Evolutionary conservation across 2,797 vertebrate genomes (phyloP).

Genomic region (Chaenodraco wilsoni): DNA sequence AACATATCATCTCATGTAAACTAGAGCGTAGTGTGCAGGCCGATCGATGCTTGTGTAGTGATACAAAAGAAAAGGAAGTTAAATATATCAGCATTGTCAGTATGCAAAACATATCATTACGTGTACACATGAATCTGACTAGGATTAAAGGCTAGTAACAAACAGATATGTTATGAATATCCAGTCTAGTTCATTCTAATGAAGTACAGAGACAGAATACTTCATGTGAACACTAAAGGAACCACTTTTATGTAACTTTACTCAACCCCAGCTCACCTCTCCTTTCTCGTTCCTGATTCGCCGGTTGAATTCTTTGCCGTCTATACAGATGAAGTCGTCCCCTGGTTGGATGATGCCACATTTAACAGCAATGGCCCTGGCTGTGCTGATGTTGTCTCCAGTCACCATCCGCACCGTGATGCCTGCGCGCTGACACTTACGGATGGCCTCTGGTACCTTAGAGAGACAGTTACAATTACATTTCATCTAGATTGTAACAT

Average conservation of each 20-base stretch:
- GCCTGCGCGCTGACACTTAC: slow-evolving; percentile 91
- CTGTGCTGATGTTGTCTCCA: slow-evolving; percentile 94
- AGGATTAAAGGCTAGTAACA: neutral
- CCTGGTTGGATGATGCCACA: slow-evolving; percentile 93
- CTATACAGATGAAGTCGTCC: slow-evolving; percentile 92
- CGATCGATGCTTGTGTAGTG: too few relatives aligned
- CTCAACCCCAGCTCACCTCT: slow-evolving; percentile 80
- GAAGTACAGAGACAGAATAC: neutral
- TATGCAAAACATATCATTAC: too few relatives aligned
- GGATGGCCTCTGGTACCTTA: slow-evolving; percentile 92
- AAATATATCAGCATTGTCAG: neutral
- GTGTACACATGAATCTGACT: neutral
- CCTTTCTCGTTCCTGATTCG: slow-evolving; percentile 94
- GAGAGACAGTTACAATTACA: neutral
- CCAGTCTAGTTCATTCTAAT: neutral
- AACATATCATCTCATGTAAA: neutral
- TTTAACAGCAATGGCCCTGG: slow-evolving; percentile 91
- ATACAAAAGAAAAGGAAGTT: too few relatives aligned
- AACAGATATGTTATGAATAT: too few relatives aligned
- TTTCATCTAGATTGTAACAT: too few relatives aligned
- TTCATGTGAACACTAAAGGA: neutral
- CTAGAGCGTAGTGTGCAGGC: too few relatives aligned
- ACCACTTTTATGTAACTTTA: neutral
- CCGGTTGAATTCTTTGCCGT: slow-evolving; percentile 93
- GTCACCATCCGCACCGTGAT: slow-evolving; percentile 96